phyloP scores from a whole-genome alignment of 2,888 invertebrate species.

The Polyommatus icarus region DNA sequence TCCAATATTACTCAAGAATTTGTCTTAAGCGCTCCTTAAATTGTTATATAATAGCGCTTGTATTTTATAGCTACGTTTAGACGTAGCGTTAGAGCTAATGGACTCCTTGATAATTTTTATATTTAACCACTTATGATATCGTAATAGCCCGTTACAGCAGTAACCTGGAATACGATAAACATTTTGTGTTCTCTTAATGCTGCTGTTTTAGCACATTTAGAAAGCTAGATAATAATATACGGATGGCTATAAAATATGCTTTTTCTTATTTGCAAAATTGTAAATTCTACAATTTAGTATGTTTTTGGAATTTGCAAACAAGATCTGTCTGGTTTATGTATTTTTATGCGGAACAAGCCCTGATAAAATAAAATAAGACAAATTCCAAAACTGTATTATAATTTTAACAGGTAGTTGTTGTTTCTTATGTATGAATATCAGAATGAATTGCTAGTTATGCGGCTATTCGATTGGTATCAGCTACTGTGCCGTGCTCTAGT shows the following conservation, averaged over 20 bases:
- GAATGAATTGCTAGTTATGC: constrained; percentile 8
- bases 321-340: too few relatives aligned
- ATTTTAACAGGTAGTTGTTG: neutral
- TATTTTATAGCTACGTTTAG: constrained; percentile 5
- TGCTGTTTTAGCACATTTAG: neutral
- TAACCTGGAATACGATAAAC: neutral
- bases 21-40: constrained; percentile 27
- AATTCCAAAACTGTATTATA: neutral
- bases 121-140: constrained; percentile 5
- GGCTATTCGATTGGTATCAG: constrained; percentile 15
- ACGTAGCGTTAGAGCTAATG: neutral
- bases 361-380: neutral
- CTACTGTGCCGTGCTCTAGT: constrained; percentile 21
- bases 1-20: constrained; percentile 18
- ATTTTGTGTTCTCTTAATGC: neutral
- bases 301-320: too few relatives aligned
- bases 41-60: constrained; percentile 21
- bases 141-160: neutral
- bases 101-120: constrained; percentile 16
- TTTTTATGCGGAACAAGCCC: too few relatives aligned
- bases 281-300: too few relatives aligned
- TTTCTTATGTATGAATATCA: neutral
- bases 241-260: neutral
- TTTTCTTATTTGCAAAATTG: neutral
- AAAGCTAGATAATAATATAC: neutral